Evolutionary conservation across 2,888 invertebrate genomes (phyloP), one percentile per base, ranked within the genome.

Genomic region (Lysandra bellargus): DNA sequence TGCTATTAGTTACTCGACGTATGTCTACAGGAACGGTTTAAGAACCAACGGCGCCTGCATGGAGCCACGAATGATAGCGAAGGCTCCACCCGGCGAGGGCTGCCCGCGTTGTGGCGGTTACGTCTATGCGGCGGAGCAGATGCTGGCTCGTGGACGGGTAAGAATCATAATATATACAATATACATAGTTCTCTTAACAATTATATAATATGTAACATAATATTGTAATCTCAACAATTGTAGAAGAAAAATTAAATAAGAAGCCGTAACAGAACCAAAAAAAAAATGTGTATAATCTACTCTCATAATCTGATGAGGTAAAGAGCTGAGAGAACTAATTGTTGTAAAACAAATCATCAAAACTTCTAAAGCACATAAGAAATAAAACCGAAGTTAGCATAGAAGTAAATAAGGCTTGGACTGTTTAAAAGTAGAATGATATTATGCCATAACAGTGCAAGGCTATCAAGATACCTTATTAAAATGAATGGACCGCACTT

Each of bases 91-190:
- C 85, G 98, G 98, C 79, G 96, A 97, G 91, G 98, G 98, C 82
- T 98, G 98, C 88, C 98, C 98, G 53, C 95, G 98, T 86, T 98
- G 98, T 89, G 98, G 98, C 83, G 98, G 98, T 83, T 98, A 93
- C 89, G 98, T 98, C 79, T 98, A 98, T 92, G 98, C 98, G 82
- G 98, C 98, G 81, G 98, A 98, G 93, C 98, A 98, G 94, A 98
- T 98, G 98, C 95, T 98, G 87, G 98, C 98, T 84, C 96, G 98
- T 90, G 98, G 98, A 95, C 96, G 97, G 96, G 98, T 98, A 95
- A 97, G 96, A 37, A 37, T 17, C 9, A 33, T 12, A 57, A 33
- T 12, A 57, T 7, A 17, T 77, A 77, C 30, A 17, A 57, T 2
- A 17, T 77, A 77, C 30, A 17, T 77, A 53, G 37, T 72, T 17